Base-by-base conservation (phyloP, 2,888 invertebrate genomes). In the Nowickia ferox region DNA sequence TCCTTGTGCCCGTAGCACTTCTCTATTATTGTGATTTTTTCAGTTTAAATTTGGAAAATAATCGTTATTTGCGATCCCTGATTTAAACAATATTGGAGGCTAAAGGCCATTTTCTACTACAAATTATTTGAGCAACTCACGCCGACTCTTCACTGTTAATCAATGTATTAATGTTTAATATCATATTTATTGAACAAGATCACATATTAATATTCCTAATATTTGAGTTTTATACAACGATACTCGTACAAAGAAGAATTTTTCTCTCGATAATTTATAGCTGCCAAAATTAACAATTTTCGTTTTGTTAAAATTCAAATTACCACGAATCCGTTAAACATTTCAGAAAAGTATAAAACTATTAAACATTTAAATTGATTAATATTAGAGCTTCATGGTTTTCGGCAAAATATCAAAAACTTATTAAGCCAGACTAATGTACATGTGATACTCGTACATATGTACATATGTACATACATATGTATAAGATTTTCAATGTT, bases 211-310 rank as follows among this genome's bases (percentile, higher is more conserved):
- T 68, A 66, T 48, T 77, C 71, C 68, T 74, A 0, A 30, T 51
- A 22, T 48, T 68, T 6, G 5, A 17, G 15, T 22, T 44, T 71
- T 44, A 30, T 15, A n/a, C 6, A 51, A 15, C 5, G 38, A 30
- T n/a, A n/a, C n/a, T n/a, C n/a, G n/a, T n/a, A n/a, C 17, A 30
- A 0, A 30, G 30, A 51, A 6, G 38, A 11, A 44, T 77, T 59
- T 68, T 69, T 40, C 22, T 19, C 10, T 59, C 46, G 51, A 53
- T 51, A 74, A 86, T 87, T 84, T 68, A 77, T 74, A 65, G 55
- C 78, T 84, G 86, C 86, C 84, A 87, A 86, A 84, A 84, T 84
- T 79, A 87, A 87, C 76, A 87, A 85, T 90, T 89, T 90, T 89
- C 90, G 89, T 17, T 74, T 75, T 61, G 46, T 66, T 46, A 42